A percentile compares a stretch with the other conserved stretches of the same genome.
Conservation (phyloP, 1,140 invertebrate species). For the Bombus ignitus region DNA sequence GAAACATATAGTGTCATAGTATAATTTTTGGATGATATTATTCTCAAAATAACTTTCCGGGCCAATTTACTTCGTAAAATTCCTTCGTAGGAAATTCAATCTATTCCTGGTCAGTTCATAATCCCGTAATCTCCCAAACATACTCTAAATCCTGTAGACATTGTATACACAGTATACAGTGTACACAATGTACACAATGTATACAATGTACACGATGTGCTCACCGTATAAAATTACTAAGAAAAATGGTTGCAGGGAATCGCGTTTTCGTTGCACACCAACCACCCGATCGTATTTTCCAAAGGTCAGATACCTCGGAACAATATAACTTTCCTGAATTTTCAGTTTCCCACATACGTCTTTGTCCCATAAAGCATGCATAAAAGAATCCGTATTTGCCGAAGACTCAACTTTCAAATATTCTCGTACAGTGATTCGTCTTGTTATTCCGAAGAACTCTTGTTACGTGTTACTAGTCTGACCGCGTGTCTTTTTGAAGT, state of each 20-base stretch:
- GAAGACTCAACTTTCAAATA: neutral
- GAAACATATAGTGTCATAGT: too few species aligned
- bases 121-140: neutral
- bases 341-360: neutral
- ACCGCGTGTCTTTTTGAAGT: neutral
- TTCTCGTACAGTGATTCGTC: neutral
- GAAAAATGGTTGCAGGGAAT: neutral
- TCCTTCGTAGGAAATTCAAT: too few species aligned
- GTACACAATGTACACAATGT: too few species aligned
- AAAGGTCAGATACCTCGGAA: neutral
- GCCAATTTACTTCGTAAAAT: too few species aligned
- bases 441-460: neutral
- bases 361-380: neutral
- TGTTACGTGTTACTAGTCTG: too few species aligned
- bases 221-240: slow-evolving; percentile 3
- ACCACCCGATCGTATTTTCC: neutral
- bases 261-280: neutral
- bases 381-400: slow-evolving; percentile 3
- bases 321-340: slow-evolving; percentile 7
- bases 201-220: neutral
- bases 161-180: neutral
- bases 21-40: too few species aligned
- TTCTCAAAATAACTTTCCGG: too few species aligned
- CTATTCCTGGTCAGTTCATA: neutral
- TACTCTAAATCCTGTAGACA: neutral